Base-by-base conservation (phyloP, 2,797 vertebrate species). In the Pempheris klunzingeri region DNA sequence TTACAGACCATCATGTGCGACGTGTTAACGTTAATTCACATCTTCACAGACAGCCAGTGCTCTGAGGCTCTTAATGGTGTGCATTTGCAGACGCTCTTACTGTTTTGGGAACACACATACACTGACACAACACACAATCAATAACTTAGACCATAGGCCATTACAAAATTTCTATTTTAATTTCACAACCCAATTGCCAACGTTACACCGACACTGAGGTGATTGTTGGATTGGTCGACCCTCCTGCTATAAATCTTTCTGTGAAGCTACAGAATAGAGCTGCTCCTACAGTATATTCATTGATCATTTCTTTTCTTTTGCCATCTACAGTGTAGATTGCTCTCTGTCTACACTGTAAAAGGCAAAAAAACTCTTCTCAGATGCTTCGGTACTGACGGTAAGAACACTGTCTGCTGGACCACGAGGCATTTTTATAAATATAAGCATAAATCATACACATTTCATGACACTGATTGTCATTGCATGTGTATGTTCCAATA, bases 161-260 rank as follows among this genome's bases (percentile, higher is more conserved):
- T 59, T 62, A 38, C 2, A 70, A 52, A 50, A 36, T 54, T 60
- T 60, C 13, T 26, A 60, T 57, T 72, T 80, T 77, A 82, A 77
- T 53, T 62, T 71, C 46, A 66, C 38, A 63, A 15, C 58, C 53
- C 20, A 41, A 7, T 54, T 17, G 12, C 15, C 44, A 47, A 30
- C 38, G 28, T 20, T 41, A 7, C 30, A 0, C 60, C 5, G 4
- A 28, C 15, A 30, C 14, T 38, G 5, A 43, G 57, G 36, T 38
- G 62, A 72, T 36, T 13, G 20, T 66, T 68, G 22, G 70, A 58
- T 58, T 43, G 28, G 22, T 58, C 38, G 20, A 5, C 6, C 57
- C 0, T 60, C 6, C 34, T 32, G 55, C 38, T 43, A 44, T 68
- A 32, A 47, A 63, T 7, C 32, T 44, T 9, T 47, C 10, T 14